phyloP scores from a whole-genome alignment of 2,113 vertebrate genomes.

The Antennarius striatus region DNA sequence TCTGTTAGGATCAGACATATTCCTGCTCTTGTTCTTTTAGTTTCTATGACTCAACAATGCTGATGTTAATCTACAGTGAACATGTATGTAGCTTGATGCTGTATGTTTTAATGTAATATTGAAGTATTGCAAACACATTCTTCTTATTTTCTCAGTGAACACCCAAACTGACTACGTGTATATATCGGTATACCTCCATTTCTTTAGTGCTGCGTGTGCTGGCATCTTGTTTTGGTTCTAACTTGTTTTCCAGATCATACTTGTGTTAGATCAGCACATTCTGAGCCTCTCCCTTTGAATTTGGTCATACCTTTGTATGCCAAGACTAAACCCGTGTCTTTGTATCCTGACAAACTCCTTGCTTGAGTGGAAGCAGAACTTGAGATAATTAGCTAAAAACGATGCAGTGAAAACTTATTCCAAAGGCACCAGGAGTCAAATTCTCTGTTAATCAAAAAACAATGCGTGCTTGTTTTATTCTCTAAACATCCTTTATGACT shows the following conservation, averaged over 20 bases:
- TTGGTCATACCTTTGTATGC: not conserved
- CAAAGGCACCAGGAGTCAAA: not conserved
- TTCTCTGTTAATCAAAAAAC: slow-evolving; percentile 22
- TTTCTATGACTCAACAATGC: not conserved
- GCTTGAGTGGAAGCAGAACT: not conserved
- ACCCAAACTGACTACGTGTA: too few relatives aligned
- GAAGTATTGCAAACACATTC: too few relatives aligned
- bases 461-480: slow-evolving; percentile 40
- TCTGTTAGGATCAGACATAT: not conserved
- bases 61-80: not conserved
- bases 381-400: too few relatives aligned
- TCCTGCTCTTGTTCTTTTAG: too few relatives aligned
- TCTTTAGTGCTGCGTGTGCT: not conserved
- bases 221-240: not conserved
- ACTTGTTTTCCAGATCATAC: not conserved
- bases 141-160: too few relatives aligned
- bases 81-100: not conserved
- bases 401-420: too few relatives aligned
- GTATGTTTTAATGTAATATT: too few relatives aligned
- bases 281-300: not conserved
- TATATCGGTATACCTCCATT: too few relatives aligned
- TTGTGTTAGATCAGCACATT: slow-evolving; percentile 12
- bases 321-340: not conserved
- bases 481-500: slow-evolving; percentile 46
- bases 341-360: not conserved